Conservation (phyloP, 2,797 vertebrate species). For the Girardinus metallicus region DNA sequence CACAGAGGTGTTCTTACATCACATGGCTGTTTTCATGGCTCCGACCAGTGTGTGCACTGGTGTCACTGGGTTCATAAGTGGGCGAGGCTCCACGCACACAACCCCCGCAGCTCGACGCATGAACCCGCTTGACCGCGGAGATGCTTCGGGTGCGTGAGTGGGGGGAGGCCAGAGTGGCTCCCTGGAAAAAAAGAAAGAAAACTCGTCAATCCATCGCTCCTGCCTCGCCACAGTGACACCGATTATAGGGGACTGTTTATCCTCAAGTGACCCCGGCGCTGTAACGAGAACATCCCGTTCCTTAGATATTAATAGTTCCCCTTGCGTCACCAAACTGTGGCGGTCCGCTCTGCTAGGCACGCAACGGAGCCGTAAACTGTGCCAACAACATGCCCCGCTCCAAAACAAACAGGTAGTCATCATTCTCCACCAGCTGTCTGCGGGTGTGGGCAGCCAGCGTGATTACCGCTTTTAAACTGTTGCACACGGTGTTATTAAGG, state of each 20-base stretch:
- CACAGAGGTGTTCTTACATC: conserved; percentile 53
- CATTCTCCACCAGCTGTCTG: conserved; percentile 55
- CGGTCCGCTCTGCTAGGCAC: conserved; percentile 79
- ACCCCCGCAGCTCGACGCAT: conserved; percentile 14
- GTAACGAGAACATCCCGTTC: conserved; percentile 84
- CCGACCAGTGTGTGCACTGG: conserved; percentile 53
- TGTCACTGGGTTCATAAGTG: conserved; percentile 81
- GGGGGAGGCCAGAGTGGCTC: conserved; percentile 14
- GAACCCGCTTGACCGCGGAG: conserved; percentile 32
- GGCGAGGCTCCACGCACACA: conserved; percentile 70
- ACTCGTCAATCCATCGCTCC: neutral
- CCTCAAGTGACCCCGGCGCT: conserved; percentile 81
- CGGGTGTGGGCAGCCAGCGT: conserved; percentile 10
- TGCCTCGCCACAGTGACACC: conserved; percentile 16
- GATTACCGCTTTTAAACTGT: conserved; percentile 49
- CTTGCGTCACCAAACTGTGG: conserved; percentile 84
- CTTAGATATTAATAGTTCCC: conserved; percentile 85
- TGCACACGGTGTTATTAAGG: conserved; percentile 53
- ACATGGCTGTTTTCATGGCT: conserved; percentile 68
- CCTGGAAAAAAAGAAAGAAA: conserved; percentile 29
- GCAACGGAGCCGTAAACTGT: conserved; percentile 73
- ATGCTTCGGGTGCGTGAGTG: conserved; percentile 16
- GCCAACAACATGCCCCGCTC: conserved; percentile 72
- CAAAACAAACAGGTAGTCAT: conserved; percentile 73
- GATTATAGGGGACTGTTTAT: conserved; percentile 65